Evolutionary conservation across 2,888 invertebrate species (phyloP), one percentile per base, ranked within the genome.

Genomic region (Habrosyne pyritoides): DNA sequence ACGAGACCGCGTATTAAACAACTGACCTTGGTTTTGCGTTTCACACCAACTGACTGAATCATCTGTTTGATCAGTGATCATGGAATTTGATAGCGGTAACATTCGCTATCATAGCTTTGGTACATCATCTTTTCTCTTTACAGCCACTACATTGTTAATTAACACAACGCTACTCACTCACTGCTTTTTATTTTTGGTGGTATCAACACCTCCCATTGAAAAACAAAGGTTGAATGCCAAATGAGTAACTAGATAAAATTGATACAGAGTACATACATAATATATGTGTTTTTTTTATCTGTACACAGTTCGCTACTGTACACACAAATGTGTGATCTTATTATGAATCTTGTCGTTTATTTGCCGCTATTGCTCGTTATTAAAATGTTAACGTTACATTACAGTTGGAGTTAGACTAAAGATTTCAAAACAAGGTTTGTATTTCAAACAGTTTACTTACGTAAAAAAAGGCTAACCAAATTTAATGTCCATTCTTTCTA

Each of bases 11-110:
- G 57, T 68, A 75, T 75, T 71, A 72, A 62, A 65, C 53, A 52
- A 79, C 79, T 73, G 80, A 83, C 89, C 88, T 87, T 86, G 84
- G 66, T 55, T 60, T 66, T 65, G 67, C 67, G 69, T 68, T 64
- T 69, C 64, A 67, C 71, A 55, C 64, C 14, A 59, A 73, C 64
- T 69, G 73, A 83, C 81, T n/a, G n/a, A 87, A 72, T 88, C 84
- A 86, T 80, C 75, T 56, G 61, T 64, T 63, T 73, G 60, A 79
- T 79, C 82, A 76, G 75, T 75, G 75, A 75, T 64, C 60, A 63
- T 68, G 5, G 36, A 42, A 0, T 8, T n/a, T 18, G 42, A 14
- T 42, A 42, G 33, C n/a, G n/a, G n/a, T 33, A 18, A 42, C 36
- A 42, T 18, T 42, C 0, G 42, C 8, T 14, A 6, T 12, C 2